These are phyloP conservation scores for Papilio glaucus DNA, from an alignment of 1,140 invertebrate species.

Conservation along the genomic window DNA sequence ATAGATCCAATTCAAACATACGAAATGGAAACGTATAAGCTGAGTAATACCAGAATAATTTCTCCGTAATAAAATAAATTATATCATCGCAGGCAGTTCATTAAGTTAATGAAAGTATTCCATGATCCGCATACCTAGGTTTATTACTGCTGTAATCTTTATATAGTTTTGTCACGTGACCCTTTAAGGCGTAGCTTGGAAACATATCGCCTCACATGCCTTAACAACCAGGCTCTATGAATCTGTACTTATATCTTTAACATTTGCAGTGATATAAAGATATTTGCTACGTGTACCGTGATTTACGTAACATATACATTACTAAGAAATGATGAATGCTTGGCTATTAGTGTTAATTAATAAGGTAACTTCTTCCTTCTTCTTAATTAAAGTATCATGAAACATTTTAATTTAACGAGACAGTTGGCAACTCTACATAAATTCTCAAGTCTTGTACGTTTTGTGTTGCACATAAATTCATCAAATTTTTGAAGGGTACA, in stretches of 20 bases:
- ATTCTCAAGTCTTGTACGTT: too few species aligned
- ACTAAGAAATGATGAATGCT: constrained; percentile 27
- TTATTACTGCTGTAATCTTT: constrained; percentile 35
- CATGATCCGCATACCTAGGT: constrained; percentile 35
- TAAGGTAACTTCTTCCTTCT: constrained; percentile 28
- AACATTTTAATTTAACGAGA: too few species aligned
- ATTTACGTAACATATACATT: constrained; percentile 21
- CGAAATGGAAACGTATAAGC: not conserved
- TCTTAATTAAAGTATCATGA: too few species aligned
- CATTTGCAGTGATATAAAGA: not conserved
- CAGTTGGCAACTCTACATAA: too few species aligned
- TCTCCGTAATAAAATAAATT: constrained; percentile 30
- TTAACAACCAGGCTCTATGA: not conserved
- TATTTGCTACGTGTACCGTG: too few species aligned
- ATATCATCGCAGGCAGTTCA: constrained; percentile 32
- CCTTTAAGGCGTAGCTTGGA: constrained; percentile 14
- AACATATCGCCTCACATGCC: constrained; percentile 4
- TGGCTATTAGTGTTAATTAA: constrained; percentile 29
- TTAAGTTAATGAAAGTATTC: constrained; percentile 36
- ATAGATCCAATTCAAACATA: not conserved
- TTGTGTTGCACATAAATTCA: too few species aligned
- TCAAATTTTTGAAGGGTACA: too few species aligned
- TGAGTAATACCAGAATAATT: not conserved
- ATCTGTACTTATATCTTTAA: too few species aligned
- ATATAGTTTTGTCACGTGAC: constrained; percentile 36